These are phyloP conservation scores for Drosophila simulans DNA, from an alignment of 1,140 invertebrate genomes.

Conservation along the genomic window DNA sequence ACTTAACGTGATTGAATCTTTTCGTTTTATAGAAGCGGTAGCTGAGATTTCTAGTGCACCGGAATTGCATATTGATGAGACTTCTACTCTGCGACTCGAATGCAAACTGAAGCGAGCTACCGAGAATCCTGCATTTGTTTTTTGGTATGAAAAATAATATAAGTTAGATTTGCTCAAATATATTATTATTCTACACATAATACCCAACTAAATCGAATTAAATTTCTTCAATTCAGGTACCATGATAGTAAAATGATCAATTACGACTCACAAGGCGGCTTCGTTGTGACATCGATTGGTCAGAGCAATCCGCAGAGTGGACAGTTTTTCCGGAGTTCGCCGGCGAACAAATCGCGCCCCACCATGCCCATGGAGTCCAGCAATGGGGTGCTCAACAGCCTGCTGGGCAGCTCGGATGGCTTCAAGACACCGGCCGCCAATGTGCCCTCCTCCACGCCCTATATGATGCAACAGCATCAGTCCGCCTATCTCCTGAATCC, in stretches of 20 bases:
- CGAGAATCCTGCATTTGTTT: conserved; percentile 91
- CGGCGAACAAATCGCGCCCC: conserved; percentile 44
- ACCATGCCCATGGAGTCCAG: conserved; percentile 29
- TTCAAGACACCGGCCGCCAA: conserved; percentile 29
- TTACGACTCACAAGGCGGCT: conserved; percentile 86
- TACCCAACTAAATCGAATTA: background rate
- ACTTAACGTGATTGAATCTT: background rate
- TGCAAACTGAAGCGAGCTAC: conserved; percentile 90
- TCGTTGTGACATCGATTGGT: conserved; percentile 81
- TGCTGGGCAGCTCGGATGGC: conserved; percentile 8
- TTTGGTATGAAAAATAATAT: conserved; percentile 86
- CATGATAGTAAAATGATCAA: conserved; percentile 90
- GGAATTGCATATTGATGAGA: conserved; percentile 90
- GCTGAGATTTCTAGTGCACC: conserved; percentile 91
- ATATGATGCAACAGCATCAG: conserved; percentile 67
- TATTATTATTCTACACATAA: too few relatives aligned
- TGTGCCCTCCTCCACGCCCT: conserved; percentile 35
- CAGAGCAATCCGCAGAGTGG: conserved; percentile 37
- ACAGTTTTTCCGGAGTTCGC: conserved; percentile 12
- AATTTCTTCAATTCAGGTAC: conserved; percentile 84
- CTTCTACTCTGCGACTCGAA: conserved; percentile 89
- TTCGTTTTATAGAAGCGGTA: conserved; percentile 87
- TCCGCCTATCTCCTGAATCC: conserved; percentile 74
- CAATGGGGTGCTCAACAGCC: conserved; percentile 8
- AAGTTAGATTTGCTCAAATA: background rate